Percentiles rank a stretch among this genome's conserved stretches.
phyloP scores from a whole-genome alignment of 1,140 invertebrate genomes.

The Drosophila erecta region DNA sequence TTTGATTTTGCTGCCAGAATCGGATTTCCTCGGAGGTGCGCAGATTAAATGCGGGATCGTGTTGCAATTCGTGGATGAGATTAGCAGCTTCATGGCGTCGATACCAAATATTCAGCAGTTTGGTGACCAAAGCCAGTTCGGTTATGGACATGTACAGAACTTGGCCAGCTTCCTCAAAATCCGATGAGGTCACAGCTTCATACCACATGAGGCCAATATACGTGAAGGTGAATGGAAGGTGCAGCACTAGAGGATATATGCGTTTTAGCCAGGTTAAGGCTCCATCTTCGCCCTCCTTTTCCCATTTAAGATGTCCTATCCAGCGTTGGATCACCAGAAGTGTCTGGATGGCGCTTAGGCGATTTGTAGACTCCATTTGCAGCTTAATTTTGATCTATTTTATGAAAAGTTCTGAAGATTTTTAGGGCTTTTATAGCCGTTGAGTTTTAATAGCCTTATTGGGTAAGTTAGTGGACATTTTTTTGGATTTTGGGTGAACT shows the following conservation, averaged over 20 bases:
- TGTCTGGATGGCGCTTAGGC: conserved; percentile 22
- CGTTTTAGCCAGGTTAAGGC: conserved; percentile 7
- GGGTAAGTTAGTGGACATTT: not conserved
- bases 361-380: conserved; percentile 50
- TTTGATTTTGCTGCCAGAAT: conserved; percentile 45
- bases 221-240: conserved; percentile 67
- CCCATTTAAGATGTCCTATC: conserved; percentile 52
- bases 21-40: conserved; percentile 21
- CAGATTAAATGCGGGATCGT: conserved; percentile 21
- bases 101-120: conserved; percentile 69
- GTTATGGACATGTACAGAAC: conserved; percentile 75
- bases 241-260: conserved; percentile 45
- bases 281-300: conserved; percentile 3
- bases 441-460: not conserved
- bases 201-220: conserved; percentile 69
- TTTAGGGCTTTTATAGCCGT: conserved; percentile 54
- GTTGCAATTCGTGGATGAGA: conserved; percentile 42
- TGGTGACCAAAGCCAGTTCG: conserved; percentile 50
- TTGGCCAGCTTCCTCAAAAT: conserved; percentile 57
- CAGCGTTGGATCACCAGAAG: conserved; percentile 38
- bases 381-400: not conserved
- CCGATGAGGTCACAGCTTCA: conserved; percentile 45
- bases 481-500: conserved; percentile 12
- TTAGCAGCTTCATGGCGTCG: conserved; percentile 20
- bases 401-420: not conserved